A percentile compares a stretch with the other conserved stretches of the same genome.
These are phyloP conservation scores for Xanthia icteritia DNA, from an alignment of 2,888 invertebrate genomes.

Conservation along the genomic window DNA sequence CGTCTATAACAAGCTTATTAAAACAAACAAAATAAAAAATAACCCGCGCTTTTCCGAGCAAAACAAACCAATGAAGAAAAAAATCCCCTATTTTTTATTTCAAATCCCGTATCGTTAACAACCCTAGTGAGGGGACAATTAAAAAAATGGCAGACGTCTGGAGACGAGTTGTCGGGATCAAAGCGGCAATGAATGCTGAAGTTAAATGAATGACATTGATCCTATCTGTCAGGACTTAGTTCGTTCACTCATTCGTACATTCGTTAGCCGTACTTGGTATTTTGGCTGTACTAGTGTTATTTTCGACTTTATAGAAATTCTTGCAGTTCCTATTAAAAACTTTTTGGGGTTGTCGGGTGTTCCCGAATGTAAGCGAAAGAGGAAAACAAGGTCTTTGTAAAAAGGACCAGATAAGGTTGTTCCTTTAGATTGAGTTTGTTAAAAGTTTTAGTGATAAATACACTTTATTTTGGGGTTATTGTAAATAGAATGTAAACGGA, in stretches of 20 bases:
- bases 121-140: constrained; percentile 55
- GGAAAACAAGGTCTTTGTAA: constrained; percentile 37
- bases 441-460: constrained; percentile 48
- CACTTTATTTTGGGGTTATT: constrained; percentile 40
- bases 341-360: constrained; percentile 45
- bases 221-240: constrained; percentile 44
- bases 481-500: constrained; percentile 26
- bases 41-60: neutral
- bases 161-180: constrained; percentile 57
- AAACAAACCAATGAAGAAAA: constrained; percentile 24
- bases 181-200: constrained; percentile 56
- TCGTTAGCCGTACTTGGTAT: constrained; percentile 3
- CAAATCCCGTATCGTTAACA: constrained; percentile 40
- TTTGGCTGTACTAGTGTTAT: constrained; percentile 7
- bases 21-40: constrained; percentile 14
- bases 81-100: constrained; percentile 23
- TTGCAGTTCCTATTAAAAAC: constrained; percentile 56
- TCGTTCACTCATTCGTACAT: constrained; percentile 35
- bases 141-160: constrained; percentile 60
- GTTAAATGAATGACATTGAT: constrained; percentile 64
- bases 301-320: constrained; percentile 50
- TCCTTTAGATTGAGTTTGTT: constrained; percentile 54
- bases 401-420: constrained; percentile 51
- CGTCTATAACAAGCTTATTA: constrained; percentile 25
- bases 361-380: constrained; percentile 35